Percentiles rank a stretch among this genome's conserved stretches.
Evolutionary conservation across 2,888 invertebrate genomes (phyloP).

Genomic region (Sinelater perroti): DNA sequence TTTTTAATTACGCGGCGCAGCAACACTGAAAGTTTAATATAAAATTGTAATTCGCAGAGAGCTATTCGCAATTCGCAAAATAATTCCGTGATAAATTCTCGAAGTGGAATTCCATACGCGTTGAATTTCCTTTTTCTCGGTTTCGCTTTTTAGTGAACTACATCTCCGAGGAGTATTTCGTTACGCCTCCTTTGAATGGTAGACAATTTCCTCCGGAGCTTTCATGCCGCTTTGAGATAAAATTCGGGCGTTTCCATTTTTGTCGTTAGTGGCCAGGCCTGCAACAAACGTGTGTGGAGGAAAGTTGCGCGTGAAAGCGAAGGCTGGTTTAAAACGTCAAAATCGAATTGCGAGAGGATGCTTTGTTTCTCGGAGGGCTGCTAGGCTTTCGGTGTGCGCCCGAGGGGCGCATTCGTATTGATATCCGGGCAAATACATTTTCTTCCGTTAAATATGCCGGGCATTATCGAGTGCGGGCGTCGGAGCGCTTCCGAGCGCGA

Average conservation of each 20-base stretch:
- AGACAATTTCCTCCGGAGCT: slow-evolving; percentile 29
- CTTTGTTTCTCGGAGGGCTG: not conserved
- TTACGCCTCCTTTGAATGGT: slow-evolving; percentile 30
- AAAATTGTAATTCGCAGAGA: no score
- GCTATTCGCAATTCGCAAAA: not conserved
- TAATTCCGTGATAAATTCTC: slow-evolving; percentile 17
- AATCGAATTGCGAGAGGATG: not conserved
- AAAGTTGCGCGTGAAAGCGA: slow-evolving; percentile 3
- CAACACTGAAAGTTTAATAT: no score
- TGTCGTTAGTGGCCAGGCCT: slow-evolving; percentile 22
- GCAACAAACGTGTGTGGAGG: slow-evolving; percentile 8
- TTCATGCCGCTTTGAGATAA: slow-evolving; percentile 26
- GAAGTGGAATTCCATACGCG: slow-evolving; percentile 18
- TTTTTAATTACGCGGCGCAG: no score
- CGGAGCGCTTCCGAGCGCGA: not conserved
- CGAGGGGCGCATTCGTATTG: not conserved
- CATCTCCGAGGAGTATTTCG: slow-evolving; percentile 29
- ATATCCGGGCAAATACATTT: not conserved
- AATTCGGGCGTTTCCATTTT: slow-evolving; percentile 29
- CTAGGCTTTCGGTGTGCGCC: not conserved
- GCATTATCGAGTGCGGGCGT: slow-evolving; percentile 3
- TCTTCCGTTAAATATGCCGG: not conserved
- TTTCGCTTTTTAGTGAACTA: slow-evolving; percentile 22
- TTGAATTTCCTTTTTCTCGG: slow-evolving; percentile 19
- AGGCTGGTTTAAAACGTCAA: slow-evolving; percentile 10